Base-by-base conservation (phyloP, 2,888 invertebrate species). In the Lobophora halterata region DNA sequence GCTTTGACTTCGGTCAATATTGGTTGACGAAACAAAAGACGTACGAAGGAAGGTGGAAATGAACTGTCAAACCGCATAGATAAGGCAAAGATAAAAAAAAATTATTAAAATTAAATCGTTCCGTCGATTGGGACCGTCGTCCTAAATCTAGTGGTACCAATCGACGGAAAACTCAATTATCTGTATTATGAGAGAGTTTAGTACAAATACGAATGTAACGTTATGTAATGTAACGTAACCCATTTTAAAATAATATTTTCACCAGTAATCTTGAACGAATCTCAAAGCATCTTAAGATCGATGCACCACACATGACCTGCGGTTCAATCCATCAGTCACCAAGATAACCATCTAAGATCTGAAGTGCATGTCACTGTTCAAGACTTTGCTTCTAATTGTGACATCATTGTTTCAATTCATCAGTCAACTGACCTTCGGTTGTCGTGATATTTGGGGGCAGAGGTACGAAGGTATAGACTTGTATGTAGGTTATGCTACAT, bases 341-440 rank as follows among this genome's bases (percentile, higher is more conserved):
- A 18, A 19, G 31, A 33, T 38, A 19, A 25, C 3, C 20, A 46
- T 51, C 47, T 44, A n/a, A n/a, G 35, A 46, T 31, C 41, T 28
- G 4, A n/a, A n/a, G n/a, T n/a, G 16, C 43, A 40, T 69, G 71
- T 69, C 71, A 65, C 61, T 71, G 67, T 59, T 57, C 55, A 61
- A 58, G 52, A 62, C 52, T 57, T 48, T 47, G 49, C 50, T 51
- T 74, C 62, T 73, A 74, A 74, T 79, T 79, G 80, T 83, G 79
- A 83, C 80, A 73, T 83, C 82, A 80, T 72, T 74, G 73, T 75
- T 76, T 76, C 71, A 71, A 77, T 70, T 74, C 76, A 78, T 80
- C 76, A 76, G 72, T 70, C 70, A 67, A 56, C 53, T 50, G 71
- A 68, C 79, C 76, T 79, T 71, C 68, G 61, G 20, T 33, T 40